A percentile compares a stretch with the other conserved stretches of the same genome.
phyloP scores from a whole-genome alignment of 2,888 invertebrate species.

The Pandemis heparana region DNA sequence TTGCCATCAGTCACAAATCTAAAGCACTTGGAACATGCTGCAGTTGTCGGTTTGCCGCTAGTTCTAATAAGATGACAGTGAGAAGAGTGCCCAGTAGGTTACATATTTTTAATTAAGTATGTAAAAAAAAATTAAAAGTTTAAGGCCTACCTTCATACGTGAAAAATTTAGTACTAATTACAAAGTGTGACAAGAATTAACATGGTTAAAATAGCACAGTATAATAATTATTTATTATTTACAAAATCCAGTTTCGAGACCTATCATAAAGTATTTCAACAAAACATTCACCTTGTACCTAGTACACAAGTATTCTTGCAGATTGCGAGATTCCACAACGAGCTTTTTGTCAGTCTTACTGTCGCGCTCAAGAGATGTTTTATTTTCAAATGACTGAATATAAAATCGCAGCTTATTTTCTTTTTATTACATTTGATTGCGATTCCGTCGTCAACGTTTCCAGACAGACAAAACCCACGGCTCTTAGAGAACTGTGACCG shows the following conservation, averaged over 20 bases:
- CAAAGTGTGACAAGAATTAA: no score
- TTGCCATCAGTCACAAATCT: constrained; percentile 10
- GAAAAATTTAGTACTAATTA: no score
- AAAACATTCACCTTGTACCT: not conserved
- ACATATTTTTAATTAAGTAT: not conserved
- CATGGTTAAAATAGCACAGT: not conserved
- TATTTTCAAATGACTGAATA: no score
- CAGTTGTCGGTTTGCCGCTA: not conserved
- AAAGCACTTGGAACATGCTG: not conserved
- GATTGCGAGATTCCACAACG: not conserved
- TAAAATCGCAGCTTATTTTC: no score
- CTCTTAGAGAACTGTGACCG: no score
- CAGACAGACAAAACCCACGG: no score
- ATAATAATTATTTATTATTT: not conserved
- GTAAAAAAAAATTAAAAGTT: not conserved
- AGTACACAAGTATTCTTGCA: not conserved
- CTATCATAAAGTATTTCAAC: not conserved
- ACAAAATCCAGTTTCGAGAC: not conserved
- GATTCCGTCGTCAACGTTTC: no score
- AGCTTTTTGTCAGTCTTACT: not conserved
- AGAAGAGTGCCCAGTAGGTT: not conserved
- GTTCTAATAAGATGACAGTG: not conserved
- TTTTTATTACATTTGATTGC: no score
- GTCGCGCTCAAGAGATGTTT: no score
- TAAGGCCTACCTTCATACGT: not conserved